Evolutionary conservation across 2,888 invertebrate genomes (phyloP).

Genomic region (Drosophila quinaria): DNA sequence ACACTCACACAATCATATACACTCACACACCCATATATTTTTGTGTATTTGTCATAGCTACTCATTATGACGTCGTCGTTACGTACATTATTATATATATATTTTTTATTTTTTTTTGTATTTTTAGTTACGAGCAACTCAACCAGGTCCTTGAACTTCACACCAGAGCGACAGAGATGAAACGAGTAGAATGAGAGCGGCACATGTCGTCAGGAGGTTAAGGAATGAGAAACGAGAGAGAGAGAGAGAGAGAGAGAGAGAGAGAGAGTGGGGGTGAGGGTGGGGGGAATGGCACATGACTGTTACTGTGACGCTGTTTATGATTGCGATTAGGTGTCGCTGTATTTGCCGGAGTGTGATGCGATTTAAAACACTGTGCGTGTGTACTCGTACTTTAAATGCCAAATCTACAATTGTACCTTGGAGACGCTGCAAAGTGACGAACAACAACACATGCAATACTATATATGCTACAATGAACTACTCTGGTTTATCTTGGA

Average conservation of each 20-base stretch:
- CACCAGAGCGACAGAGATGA: conserved; percentile 22
- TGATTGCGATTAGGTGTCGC: conserved; percentile 19
- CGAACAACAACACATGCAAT: background rate
- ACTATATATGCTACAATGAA: background rate
- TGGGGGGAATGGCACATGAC: background rate
- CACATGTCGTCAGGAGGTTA: background rate
- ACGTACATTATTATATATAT: conserved; percentile 51
- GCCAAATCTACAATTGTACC: conserved; percentile 6
- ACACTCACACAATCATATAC: conserved; percentile 26
- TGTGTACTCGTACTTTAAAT: background rate
- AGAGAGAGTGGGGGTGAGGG: background rate
- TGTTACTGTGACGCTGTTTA: conserved; percentile 14
- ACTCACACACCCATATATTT: conserved; percentile 5
- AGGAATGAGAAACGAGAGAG: background rate
- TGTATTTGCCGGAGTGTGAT: background rate
- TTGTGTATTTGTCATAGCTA: conserved; percentile 60
- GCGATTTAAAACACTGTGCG: conserved; percentile 4
- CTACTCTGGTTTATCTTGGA: background rate
- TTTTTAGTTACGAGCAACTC: conserved; percentile 55
- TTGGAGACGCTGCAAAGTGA: conserved; percentile 4
- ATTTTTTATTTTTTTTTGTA: conserved; percentile 28
- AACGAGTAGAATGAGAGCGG: background rate
- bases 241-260: background rate
- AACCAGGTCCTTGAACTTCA: conserved; percentile 67
- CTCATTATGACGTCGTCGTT: conserved; percentile 69